Base-by-base conservation (phyloP, 1,140 invertebrate genomes). In the Penaeus indicus region DNA sequence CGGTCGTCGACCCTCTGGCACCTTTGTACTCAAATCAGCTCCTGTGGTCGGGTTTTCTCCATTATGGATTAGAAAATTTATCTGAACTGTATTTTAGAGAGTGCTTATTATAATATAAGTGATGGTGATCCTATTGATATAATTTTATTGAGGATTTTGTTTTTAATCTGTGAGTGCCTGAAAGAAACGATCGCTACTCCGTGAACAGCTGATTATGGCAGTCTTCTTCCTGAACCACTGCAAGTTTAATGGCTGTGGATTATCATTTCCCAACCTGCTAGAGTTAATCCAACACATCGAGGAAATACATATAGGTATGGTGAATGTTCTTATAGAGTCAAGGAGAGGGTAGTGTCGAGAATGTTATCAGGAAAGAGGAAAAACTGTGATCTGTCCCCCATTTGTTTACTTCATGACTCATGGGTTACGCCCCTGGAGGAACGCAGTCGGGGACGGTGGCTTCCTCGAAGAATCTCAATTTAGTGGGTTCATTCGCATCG, bases 141-240 rank as follows among this genome's bases (percentile, higher is more conserved):
- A 0, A 8, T 63, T 62, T 62, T 83, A 19, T 61, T 61, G 13
- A 21, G 10, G 0, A 25, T 72, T 13, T 38, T 13, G 22, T 22
- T 54, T 69, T 42, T 69, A 69, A 54, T 22, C n/a, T 42, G 63
- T 42, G 22, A 42, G 64, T 69, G n/a, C 25, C 22, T 69, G 38
- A 25, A 42, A 10, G 22, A 67, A n/a, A 89, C 83, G 27, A 81
- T 85, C 27, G 84, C 60, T 69, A 80, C 84, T 85, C 84, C 63
- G 78, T 54, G 84, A 89, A 85, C 88, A 89, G 88, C 88, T 89
- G 88, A 89, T 90, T 84, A 97, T 97, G 96, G 96, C 96, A 93
- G 96, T 96, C 93, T 97, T 97, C 94, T 95, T 96, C 94, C 94
- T 96, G 92, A 97, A 97, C 94, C 95, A 95, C 93, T 97, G 96